phyloP scores from a whole-genome alignment of 2,113 vertebrate species.

The Rhinogobius similis region DNA sequence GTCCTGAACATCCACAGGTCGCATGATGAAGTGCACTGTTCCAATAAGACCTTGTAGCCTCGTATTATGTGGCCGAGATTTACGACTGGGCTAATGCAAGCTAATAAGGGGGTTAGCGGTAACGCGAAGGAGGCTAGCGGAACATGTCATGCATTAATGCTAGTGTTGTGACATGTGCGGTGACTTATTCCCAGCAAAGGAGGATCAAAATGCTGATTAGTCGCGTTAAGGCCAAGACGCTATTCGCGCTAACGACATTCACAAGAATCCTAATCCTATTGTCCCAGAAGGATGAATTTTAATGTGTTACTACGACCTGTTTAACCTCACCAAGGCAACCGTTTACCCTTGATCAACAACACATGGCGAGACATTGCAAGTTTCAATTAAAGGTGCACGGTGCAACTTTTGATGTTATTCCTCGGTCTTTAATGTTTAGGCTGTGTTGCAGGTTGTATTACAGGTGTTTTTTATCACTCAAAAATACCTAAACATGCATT shows the following conservation, averaged over 20 bases:
- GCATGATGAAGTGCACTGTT: slow-evolving; percentile 15
- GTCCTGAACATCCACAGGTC: slow-evolving; percentile 17
- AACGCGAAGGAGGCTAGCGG: background rate
- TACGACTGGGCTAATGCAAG: slow-evolving; percentile 23
- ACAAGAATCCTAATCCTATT: background rate
- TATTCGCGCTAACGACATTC: background rate
- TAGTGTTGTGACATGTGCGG: slow-evolving; percentile 5
- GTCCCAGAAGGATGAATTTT: background rate
- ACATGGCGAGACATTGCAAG: too few relatives aligned
- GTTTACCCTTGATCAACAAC: background rate
- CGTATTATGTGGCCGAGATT: slow-evolving; percentile 12
- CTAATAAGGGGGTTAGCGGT: slow-evolving; percentile 9
- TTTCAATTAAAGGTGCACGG: background rate
- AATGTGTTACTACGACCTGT: background rate
- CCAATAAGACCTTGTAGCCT: slow-evolving; percentile 3
- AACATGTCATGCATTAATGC: slow-evolving; percentile 18
- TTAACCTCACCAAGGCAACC: background rate
- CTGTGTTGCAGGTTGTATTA: too few relatives aligned
- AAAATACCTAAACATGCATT: too few relatives aligned
- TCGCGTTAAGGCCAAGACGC: background rate
- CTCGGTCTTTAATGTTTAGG: too few relatives aligned
- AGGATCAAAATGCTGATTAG: slow-evolving; percentile 2
- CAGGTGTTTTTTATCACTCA: too few relatives aligned
- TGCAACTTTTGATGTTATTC: too few relatives aligned
- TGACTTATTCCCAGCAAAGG: background rate